Percentiles rank a stretch among this genome's conserved stretches.
These are phyloP conservation scores for Acrobasis repandana DNA, from an alignment of 2,888 invertebrate genomes.

Conservation along the genomic window DNA sequence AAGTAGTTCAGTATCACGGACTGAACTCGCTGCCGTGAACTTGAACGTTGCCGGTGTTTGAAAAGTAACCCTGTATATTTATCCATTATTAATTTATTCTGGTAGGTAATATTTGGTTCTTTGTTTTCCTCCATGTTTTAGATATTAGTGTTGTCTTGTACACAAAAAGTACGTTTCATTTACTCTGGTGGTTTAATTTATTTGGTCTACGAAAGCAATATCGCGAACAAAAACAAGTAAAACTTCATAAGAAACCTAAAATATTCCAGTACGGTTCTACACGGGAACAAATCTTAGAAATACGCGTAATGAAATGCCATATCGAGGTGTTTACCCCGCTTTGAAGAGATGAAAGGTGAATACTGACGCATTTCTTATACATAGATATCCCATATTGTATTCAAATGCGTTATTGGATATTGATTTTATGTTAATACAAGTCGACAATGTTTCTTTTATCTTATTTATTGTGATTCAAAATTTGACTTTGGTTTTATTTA, in stretches of 20 bases:
- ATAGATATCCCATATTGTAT: conserved; percentile 33
- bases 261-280: conserved; percentile 2
- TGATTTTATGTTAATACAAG: conserved; percentile 36
- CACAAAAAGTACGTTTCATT: too few relatives aligned
- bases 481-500: conserved; percentile 7
- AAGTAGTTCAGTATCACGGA: too few relatives aligned
- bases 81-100: too few relatives aligned
- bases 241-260: conserved; percentile 3
- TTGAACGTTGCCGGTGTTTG: too few relatives aligned
- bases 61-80: too few relatives aligned
- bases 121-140: too few relatives aligned
- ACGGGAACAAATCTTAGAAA: conserved; percentile 15
- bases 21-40: too few relatives aligned
- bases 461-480: conserved; percentile 15
- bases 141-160: too few relatives aligned
- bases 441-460: conserved; percentile 28
- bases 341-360: conserved; percentile 40
- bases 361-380: conserved; percentile 29
- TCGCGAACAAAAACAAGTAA: not conserved
- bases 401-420: conserved; percentile 37
- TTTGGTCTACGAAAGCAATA: too few relatives aligned
- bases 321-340: conserved; percentile 32
- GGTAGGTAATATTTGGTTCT: too few relatives aligned
- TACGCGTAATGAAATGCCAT: conserved; percentile 35
- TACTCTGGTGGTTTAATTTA: too few relatives aligned